Conservation (phyloP, 2,888 invertebrate genomes). For the Callimorpha dominula region DNA sequence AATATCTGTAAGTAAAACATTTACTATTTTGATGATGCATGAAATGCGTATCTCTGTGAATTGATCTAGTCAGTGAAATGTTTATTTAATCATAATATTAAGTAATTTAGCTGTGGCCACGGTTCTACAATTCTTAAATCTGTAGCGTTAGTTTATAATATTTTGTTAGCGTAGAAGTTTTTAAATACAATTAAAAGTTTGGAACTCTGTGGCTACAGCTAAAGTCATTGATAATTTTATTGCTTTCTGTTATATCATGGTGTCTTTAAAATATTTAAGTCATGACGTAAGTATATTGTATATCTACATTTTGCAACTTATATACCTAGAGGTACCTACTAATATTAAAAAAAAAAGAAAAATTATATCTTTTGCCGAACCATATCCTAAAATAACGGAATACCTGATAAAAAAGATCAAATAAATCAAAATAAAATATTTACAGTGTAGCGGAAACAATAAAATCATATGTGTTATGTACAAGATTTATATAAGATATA, state of each 20-base stretch:
- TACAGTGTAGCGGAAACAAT: constrained; percentile 73
- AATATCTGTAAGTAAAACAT: constrained; percentile 13
- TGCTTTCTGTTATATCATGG: constrained; percentile 46
- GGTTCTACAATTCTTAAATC: constrained; percentile 27
- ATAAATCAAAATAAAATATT: constrained; percentile 67
- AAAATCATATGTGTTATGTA: constrained; percentile 67
- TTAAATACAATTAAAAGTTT: constrained; percentile 31
- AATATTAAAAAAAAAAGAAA: constrained; percentile 37
- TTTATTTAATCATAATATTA: constrained; percentile 38
- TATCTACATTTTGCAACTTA: constrained; percentile 49
- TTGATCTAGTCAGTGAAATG: constrained; percentile 54
- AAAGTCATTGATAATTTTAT: constrained; percentile 39
- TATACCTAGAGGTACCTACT: constrained; percentile 29
- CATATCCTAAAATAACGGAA: constrained; percentile 82
- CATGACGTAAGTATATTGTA: constrained; percentile 47
- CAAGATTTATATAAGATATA: constrained; percentile 78
- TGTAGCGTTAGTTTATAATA: constrained; percentile 43
- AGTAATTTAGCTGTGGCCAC: constrained; percentile 37
- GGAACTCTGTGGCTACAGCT: constrained; percentile 28
- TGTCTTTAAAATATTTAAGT: constrained; percentile 44
- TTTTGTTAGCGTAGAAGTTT: constrained; percentile 33
- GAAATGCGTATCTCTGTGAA: constrained; percentile 50
- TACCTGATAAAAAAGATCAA: constrained; percentile 80
- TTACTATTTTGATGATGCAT: constrained; percentile 41
- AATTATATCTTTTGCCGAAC: constrained; percentile 53